Evolutionary conservation across 2,113 vertebrate genomes (phyloP).

Genomic region (Euleptes europaea): DNA sequence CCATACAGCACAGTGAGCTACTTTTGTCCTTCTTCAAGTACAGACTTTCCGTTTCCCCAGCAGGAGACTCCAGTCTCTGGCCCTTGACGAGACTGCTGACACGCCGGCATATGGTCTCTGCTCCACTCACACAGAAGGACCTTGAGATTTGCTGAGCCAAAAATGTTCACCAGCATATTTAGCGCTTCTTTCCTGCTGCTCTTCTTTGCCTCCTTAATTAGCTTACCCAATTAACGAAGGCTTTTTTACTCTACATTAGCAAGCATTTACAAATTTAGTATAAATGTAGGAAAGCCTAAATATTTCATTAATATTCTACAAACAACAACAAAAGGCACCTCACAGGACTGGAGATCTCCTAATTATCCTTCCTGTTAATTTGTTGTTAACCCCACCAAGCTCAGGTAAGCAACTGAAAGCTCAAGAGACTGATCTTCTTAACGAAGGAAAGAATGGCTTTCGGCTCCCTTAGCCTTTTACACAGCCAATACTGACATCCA

Average conservation of each 20-base stretch:
- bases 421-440: constrained; percentile 15
- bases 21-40: constrained; percentile 9
- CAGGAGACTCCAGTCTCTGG: neutral
- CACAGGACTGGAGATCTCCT: neutral
- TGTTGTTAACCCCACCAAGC: neutral
- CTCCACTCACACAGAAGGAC: constrained; percentile 34
- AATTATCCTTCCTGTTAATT: neutral
- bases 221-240: neutral
- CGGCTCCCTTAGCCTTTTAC: neutral
- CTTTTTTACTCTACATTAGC: neutral
- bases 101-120: constrained; percentile 30
- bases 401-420: neutral
- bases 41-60: neutral
- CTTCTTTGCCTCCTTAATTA: constrained; percentile 14
- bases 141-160: constrained; percentile 45
- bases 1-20: constrained; percentile 5
- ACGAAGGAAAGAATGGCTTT: neutral
- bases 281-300: constrained; percentile 3
- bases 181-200: constrained; percentile 28
- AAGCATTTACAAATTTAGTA: neutral
- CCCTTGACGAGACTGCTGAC: neutral
- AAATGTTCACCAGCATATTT: constrained; percentile 46
- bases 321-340: neutral
- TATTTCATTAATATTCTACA: neutral
- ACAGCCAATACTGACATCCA: constrained; percentile 1